Evolutionary conservation across 2,888 invertebrate genomes (phyloP).

Genomic region (Serripes groenlandicus): DNA sequence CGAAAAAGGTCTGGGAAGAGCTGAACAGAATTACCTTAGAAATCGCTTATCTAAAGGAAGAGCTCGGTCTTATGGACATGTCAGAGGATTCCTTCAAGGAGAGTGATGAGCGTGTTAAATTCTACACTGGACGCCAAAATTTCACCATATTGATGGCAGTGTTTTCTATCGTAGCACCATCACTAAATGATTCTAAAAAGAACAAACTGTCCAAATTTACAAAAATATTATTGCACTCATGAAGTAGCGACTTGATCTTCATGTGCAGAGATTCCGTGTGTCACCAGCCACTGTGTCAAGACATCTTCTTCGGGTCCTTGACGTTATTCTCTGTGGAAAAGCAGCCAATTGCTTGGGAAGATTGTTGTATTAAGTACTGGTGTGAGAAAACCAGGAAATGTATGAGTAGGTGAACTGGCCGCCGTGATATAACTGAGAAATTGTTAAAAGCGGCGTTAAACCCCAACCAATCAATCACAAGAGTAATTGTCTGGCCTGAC

Average conservation of each 20-base stretch:
- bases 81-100: background rate
- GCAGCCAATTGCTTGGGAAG: background rate
- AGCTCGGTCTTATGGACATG: background rate
- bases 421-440: too few relatives aligned
- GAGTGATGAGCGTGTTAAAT: background rate
- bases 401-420: too few relatives aligned
- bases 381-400: too few relatives aligned
- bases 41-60: background rate
- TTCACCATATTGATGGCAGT: background rate
- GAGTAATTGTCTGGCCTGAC: slow-evolving; percentile 21
- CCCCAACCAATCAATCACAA: too few relatives aligned
- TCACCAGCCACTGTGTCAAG: background rate
- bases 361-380: too few relatives aligned
- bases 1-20: too few relatives aligned
- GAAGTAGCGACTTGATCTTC: background rate
- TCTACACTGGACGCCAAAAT: background rate
- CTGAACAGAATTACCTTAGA: too few relatives aligned
- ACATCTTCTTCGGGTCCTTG: background rate
- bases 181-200: background rate
- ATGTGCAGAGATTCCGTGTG: background rate
- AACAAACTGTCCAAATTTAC: background rate
- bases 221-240: background rate
- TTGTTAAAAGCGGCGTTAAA: too few relatives aligned
- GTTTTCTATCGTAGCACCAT: background rate
- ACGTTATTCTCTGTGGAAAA: background rate